phyloP scores from a whole-genome alignment of 2,888 invertebrate genomes.

The Noctua comes region DNA sequence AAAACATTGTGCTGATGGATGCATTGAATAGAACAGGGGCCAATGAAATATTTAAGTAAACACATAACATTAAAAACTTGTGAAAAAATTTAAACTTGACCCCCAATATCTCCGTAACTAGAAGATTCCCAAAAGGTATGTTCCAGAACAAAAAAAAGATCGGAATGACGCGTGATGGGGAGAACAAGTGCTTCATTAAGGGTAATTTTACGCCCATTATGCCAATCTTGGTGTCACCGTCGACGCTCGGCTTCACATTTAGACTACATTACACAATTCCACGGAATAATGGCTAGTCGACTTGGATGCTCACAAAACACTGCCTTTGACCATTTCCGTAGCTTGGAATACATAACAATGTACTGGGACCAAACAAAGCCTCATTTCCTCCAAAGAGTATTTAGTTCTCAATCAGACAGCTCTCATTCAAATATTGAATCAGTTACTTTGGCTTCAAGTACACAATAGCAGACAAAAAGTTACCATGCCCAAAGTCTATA shows the following conservation, averaged over 20 bases:
- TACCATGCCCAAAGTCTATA: not conserved
- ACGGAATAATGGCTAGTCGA: not conserved
- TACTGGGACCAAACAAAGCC: slow-evolving; percentile 2
- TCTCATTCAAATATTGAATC: not conserved
- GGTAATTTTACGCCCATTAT: not conserved
- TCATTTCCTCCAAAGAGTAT: not conserved
- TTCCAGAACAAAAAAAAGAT: not conserved
- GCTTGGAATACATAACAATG: slow-evolving; percentile 10
- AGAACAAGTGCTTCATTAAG: not conserved
- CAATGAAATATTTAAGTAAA: not conserved
- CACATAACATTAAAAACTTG: not conserved
- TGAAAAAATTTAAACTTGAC: not conserved
- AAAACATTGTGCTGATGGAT: not conserved
- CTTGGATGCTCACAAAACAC: slow-evolving; percentile 26
- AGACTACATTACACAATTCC: slow-evolving; percentile 17
- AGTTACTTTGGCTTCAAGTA: not conserved
- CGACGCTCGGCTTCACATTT: slow-evolving; percentile 6
- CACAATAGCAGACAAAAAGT: not conserved
- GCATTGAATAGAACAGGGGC: not conserved
- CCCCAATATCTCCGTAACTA: not conserved
- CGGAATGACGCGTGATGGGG: not conserved
- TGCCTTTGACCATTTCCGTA: slow-evolving; percentile 11
- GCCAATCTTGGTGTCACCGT: not conserved
- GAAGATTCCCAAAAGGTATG: not conserved
- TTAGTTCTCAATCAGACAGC: not conserved